Conservation (phyloP, 2,888 invertebrate species). For the Bombylius major region DNA sequence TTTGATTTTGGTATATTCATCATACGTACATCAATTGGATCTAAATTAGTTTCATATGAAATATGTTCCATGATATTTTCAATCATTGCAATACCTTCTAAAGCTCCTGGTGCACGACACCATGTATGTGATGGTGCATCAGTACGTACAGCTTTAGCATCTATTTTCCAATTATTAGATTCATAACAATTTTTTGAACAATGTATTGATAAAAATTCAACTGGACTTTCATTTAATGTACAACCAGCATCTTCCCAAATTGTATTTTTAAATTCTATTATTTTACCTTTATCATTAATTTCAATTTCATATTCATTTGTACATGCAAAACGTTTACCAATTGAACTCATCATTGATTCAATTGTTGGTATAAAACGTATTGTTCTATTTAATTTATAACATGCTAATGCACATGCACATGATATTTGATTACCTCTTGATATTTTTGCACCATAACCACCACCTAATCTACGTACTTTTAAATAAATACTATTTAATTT, state of each 20-base stretch:
- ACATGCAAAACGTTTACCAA: constrained; percentile 53
- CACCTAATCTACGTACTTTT: constrained; percentile 47
- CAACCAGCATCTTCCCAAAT: constrained; percentile 44
- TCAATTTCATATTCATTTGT: constrained; percentile 53
- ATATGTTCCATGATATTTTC: constrained; percentile 59
- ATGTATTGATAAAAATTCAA: constrained; percentile 26
- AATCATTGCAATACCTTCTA: constrained; percentile 44
- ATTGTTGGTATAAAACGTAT: constrained; percentile 58
- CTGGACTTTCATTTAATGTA: constrained; percentile 33
- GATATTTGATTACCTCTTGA: constrained; percentile 44
- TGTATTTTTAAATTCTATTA: constrained; percentile 48
- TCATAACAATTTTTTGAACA: constrained; percentile 43
- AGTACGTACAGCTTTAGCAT: constrained; percentile 49
- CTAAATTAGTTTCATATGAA: constrained; percentile 39
- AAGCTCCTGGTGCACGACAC: constrained; percentile 33
- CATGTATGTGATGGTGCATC: constrained; percentile 14
- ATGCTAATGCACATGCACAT: constrained; percentile 51
- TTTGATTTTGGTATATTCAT: constrained; percentile 36
- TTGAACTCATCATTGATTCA: constrained; percentile 55
- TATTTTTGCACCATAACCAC: constrained; percentile 57
- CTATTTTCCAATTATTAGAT: constrained; percentile 48
- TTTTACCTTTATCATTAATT: constrained; percentile 48
- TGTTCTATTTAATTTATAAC: constrained; percentile 45
- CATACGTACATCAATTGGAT: constrained; percentile 46
- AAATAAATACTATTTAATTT: constrained; percentile 29